A percentile compares a stretch with the other conserved stretches of the same genome.
Evolutionary conservation across 1,140 invertebrate species (phyloP).

Genomic region (Drosophila simulans): DNA sequence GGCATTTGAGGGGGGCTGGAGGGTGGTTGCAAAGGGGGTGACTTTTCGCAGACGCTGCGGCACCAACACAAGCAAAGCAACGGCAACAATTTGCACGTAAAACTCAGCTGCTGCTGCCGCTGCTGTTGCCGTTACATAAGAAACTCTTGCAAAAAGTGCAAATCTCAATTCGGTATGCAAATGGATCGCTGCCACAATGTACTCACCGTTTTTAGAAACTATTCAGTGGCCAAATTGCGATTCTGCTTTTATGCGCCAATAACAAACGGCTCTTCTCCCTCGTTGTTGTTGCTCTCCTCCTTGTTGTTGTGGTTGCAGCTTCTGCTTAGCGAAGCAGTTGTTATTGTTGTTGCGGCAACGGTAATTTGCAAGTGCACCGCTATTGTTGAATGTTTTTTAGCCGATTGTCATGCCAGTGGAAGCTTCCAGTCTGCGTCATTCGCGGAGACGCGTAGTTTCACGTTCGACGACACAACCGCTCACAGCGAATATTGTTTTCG

Average conservation of each 20-base stretch:
- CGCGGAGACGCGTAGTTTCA: slow-evolving; percentile 14
- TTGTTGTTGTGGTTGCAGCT: not conserved
- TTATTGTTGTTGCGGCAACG: not conserved
- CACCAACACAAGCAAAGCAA: slow-evolving; percentile 11
- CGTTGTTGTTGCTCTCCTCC: not conserved
- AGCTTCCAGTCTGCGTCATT: slow-evolving; percentile 39
- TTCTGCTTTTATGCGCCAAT: slow-evolving; percentile 8
- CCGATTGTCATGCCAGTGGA: slow-evolving; percentile 12
- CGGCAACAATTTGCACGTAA: slow-evolving; percentile 49
- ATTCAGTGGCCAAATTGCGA: slow-evolving; percentile 36
- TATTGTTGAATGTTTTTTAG: slow-evolving; percentile 8
- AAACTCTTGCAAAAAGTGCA: slow-evolving; percentile 11
- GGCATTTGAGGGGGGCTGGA: not conserved
- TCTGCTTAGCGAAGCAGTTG: not conserved
- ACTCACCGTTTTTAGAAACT: slow-evolving; percentile 48
- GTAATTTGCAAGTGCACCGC: slow-evolving; percentile 12
- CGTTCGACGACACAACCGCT: slow-evolving; percentile 24
- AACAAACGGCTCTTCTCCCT: not conserved
- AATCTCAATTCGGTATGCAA: slow-evolving; percentile 5
- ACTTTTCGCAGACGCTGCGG: slow-evolving; percentile 14
- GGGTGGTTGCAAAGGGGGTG: slow-evolving; percentile 8
- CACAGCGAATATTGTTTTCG: slow-evolving; percentile 15
- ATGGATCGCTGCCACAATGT: slow-evolving; percentile 14
- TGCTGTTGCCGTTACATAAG: slow-evolving; percentile 41
- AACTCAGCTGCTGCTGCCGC: slow-evolving; percentile 20